Base-by-base conservation (phyloP, 2,888 invertebrate genomes). In the Chymomyza procnemis region DNA sequence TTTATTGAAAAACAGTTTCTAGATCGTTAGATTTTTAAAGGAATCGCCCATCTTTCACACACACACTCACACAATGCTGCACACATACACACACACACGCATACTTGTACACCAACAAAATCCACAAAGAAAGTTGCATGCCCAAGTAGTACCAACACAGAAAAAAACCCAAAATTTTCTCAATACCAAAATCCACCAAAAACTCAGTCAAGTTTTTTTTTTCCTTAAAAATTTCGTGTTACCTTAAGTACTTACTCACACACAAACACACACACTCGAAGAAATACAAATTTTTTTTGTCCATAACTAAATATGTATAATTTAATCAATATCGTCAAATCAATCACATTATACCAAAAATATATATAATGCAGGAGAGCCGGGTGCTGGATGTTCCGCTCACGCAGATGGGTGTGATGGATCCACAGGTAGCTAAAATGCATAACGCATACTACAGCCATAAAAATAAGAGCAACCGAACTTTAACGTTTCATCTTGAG, bases 381-480 rank as follows among this genome's bases (percentile, higher is more conserved):
- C 95, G 93, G 96, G 96, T 92, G 94, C 94, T 92, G 96, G 96
- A 93, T 96, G 96, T 93, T 95, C 96, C 92, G 96, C 96, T 91
- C 96, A 97, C 93, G 95, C 96, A 92, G 96, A 97, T 92, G 96
- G 96, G 93, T 97, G 96, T 93, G 96, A 97, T 93, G 96, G 96
- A 93, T 95, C 96, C 93, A 95, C 96, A 96, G 95, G 94, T 95
- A 94, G 91, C 92, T 89, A 88, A 78, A 79, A 74, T 76, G 75
- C 71, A 76, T 77, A 71, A 76, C 59, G 55, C 47, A 63, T 61
- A 61, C 64, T 67, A 68, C 55, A 54, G 64, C 50, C 59, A 46
- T 61, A 56, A 71, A 60, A 59, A 72, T 72, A 54, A 54, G 67
- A 54, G 67, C 65, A 74, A 76, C 64, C 54, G 65, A 61, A 67